phyloP scores from a whole-genome alignment of 35 echinoderm and acorn worm genomes.

The Holothuria glaberrima region DNA sequence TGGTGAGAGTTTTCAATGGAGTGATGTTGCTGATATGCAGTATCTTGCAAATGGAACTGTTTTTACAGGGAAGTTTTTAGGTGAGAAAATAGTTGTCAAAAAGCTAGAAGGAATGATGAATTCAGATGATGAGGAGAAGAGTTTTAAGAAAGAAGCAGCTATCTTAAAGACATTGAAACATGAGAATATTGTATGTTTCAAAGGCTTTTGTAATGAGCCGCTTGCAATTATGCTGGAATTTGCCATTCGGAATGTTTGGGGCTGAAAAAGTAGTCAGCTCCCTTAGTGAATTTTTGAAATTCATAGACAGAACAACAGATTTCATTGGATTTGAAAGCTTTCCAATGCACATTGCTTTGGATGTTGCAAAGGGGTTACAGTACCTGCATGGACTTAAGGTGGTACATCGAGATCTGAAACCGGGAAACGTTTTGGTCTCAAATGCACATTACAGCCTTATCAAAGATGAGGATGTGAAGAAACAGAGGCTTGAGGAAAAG shows the following conservation, averaged over 20 bases:
- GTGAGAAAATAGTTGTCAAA: neutral
- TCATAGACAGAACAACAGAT: constrained; percentile 1
- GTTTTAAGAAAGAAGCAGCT: constrained; percentile 3
- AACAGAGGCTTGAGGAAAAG: neutral
- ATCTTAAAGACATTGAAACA: neutral
- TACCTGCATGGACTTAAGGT: neutral
- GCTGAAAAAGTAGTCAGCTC: neutral
- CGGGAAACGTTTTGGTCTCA: neutral
- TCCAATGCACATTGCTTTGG: neutral
- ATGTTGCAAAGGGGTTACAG: neutral
- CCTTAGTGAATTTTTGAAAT: neutral
- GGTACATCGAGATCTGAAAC: too few species aligned
- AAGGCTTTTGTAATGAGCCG: neutral
- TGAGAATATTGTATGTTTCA: constrained; percentile 5
- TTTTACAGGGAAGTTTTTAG: neutral
- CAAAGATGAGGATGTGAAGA: neutral
- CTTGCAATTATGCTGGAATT: constrained; percentile 7
- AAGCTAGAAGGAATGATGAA: neutral
- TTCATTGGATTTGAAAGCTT: constrained; percentile 11
- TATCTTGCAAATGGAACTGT: constrained; percentile 27
- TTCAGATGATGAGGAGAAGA: neutral
- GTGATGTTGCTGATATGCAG: neutral
- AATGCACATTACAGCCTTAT: constrained; percentile 21
- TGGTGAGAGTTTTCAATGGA: neutral
- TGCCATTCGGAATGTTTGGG: neutral